Conservation (phyloP, 1,140 invertebrate species). For the Dreissena rostriformis region DNA sequence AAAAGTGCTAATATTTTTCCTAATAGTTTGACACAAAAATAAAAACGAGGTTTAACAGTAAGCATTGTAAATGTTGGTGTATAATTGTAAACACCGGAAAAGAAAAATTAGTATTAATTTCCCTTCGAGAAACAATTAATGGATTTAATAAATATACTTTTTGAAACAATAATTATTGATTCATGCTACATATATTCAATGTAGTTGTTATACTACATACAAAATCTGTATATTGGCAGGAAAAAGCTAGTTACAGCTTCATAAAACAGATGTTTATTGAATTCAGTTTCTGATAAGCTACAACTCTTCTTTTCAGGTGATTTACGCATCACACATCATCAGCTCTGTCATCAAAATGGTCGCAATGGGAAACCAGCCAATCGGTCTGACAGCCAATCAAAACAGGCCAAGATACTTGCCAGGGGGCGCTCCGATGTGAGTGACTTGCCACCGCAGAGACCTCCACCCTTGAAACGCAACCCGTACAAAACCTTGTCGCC, state of each 20-base stretch:
- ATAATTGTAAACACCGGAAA: too few relatives aligned
- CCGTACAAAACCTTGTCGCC: constrained; percentile 20
- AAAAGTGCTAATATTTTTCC: too few relatives aligned
- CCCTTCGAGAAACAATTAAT: too few relatives aligned
- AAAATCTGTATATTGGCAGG: too few relatives aligned
- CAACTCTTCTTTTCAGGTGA: constrained; percentile 28
- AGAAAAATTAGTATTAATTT: too few relatives aligned
- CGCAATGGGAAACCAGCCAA: constrained; percentile 34
- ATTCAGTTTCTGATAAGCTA: background rate
- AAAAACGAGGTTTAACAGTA: too few relatives aligned
- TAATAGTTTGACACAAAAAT: too few relatives aligned
- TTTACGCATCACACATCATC: constrained; percentile 27
- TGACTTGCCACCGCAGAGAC: constrained; percentile 38
- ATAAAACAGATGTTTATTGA: background rate
- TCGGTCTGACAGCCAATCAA: constrained; percentile 23
- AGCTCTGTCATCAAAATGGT: constrained; percentile 36
- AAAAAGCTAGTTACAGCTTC: background rate
- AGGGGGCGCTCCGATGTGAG: constrained; percentile 11
- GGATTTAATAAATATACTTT: too few relatives aligned
- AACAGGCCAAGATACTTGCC: constrained; percentile 37
- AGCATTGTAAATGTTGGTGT: too few relatives aligned
- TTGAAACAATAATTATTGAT: too few relatives aligned
- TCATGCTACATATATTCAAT: too few relatives aligned
- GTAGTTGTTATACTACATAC: too few relatives aligned
- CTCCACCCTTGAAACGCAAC: constrained; percentile 45